Conservation (phyloP, 2,797 vertebrate genomes). For the Natrix natrix region DNA sequence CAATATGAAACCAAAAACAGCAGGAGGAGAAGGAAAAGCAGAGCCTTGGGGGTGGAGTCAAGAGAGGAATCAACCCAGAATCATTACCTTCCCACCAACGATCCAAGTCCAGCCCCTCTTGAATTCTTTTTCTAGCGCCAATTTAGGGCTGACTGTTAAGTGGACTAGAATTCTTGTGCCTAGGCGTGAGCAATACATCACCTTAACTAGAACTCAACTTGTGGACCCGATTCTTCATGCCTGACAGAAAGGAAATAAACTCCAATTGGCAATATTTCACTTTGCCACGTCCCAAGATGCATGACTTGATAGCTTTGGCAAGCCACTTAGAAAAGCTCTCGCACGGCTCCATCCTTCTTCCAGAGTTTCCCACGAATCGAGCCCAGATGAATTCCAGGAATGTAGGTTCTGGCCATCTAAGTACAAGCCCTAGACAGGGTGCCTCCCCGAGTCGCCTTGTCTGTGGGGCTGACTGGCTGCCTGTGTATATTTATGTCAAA, state of each 20-base stretch:
- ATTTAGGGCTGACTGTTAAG: neutral
- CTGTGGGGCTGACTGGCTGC: conserved; percentile 39
- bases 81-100: neutral
- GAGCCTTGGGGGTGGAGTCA: neutral
- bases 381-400: neutral
- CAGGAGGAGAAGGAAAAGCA: neutral
- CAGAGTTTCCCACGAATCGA: neutral
- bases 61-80: neutral
- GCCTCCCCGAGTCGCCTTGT: conserved; percentile 58
- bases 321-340: neutral
- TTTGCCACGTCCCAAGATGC: neutral
- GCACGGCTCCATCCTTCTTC: neutral
- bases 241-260: neutral
- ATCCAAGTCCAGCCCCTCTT: neutral
- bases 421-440: neutral
- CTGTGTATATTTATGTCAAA: conserved; percentile 68
- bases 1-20: neutral
- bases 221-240: neutral
- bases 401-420: neutral
- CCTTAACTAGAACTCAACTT: neutral
- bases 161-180: neutral
- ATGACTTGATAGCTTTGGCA: neutral
- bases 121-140: neutral
- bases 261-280: neutral
- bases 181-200: neutral